These are phyloP conservation scores for Natrix natrix DNA, from an alignment of 2,797 vertebrate genomes.

Conservation along the genomic window DNA sequence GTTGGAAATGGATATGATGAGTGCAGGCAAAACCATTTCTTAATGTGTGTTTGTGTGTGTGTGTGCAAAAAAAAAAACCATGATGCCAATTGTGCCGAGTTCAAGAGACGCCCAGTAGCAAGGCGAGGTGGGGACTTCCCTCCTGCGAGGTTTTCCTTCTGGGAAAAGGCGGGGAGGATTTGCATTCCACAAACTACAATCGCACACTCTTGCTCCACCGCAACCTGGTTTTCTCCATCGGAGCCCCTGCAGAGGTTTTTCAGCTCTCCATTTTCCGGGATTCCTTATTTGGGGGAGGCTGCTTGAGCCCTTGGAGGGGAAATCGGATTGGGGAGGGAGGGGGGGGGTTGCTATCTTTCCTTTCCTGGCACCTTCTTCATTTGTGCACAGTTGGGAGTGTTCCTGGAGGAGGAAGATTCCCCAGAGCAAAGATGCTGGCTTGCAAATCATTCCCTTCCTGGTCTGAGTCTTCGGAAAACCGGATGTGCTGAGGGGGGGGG, in stretches of 20 bases:
- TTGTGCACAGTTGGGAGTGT: not conserved
- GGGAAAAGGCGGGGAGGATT: not conserved
- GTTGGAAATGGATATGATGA: not conserved
- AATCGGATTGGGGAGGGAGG: not conserved
- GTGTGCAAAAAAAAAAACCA: too few relatives aligned
- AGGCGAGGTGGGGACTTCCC: not conserved
- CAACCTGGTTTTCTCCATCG: not conserved
- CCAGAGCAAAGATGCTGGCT: not conserved
- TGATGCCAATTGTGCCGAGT: not conserved
- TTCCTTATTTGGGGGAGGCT: not conserved
- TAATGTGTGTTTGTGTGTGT: too few relatives aligned
- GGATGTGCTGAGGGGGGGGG: not conserved
- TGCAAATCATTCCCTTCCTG: not conserved
- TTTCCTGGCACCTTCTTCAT: not conserved
- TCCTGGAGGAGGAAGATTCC: not conserved
- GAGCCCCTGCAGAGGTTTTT: not conserved
- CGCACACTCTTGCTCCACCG: accelerated
- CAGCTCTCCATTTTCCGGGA: not conserved
- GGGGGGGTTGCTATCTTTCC: too few relatives aligned
- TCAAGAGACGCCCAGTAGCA: not conserved
- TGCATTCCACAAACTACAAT: not conserved
- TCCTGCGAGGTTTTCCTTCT: not conserved
- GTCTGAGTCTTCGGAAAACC: not conserved
- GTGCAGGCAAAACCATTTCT: not conserved
- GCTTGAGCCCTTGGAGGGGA: not conserved